Evolutionary conservation across 1,140 invertebrate species (phyloP), one percentile per base, ranked within the genome.

Genomic region (Meloidogyne floridensis): DNA sequence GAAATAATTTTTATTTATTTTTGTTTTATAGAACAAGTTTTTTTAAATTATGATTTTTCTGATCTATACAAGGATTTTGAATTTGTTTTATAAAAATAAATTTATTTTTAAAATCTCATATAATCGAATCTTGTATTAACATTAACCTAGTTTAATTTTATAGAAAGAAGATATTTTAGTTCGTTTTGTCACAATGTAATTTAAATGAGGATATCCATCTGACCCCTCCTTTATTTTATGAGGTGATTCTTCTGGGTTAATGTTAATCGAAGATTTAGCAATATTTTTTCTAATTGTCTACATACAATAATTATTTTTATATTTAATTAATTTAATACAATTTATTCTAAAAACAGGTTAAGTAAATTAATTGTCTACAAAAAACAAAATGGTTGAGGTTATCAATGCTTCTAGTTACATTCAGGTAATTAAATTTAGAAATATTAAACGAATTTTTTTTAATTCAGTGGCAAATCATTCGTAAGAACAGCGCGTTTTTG

Each of bases 401-500:
- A 79, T 71, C 20, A 79, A 79, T 56, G 77, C 77, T 10, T 79
- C 77, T 15, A 79, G 77, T 20, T 72, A 79, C 59, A 79, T 79
- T 72, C 77, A 79, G 77, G 77, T 47, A 9, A 69, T 15, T 3
- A 32, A 54, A 20, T 59, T 80, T 80, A 69, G 13, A 10, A n/a
- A 11, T 42, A 11, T 56, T 13, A 13, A 77, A 77, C 15, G 4
- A 32, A 6, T 9, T n/a, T 51, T 56, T 80, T 32, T 32, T 2
- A 32, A 32, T 32, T 69, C n/a, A 80, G 80, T 82, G 81, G 81
- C 81, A 82, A 76, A 51, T 84, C 9, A 84, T 84, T 56, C 83
- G 83, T 5, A 84, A 84, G 8, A 84, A 84, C 78, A 83, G 77
- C 20, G 72, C 84, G 7, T 84, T 85, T n/a, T 42, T 84, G 13